phyloP scores from a whole-genome alignment of 2,888 invertebrate species.

The Adelphocoris suturalis region DNA sequence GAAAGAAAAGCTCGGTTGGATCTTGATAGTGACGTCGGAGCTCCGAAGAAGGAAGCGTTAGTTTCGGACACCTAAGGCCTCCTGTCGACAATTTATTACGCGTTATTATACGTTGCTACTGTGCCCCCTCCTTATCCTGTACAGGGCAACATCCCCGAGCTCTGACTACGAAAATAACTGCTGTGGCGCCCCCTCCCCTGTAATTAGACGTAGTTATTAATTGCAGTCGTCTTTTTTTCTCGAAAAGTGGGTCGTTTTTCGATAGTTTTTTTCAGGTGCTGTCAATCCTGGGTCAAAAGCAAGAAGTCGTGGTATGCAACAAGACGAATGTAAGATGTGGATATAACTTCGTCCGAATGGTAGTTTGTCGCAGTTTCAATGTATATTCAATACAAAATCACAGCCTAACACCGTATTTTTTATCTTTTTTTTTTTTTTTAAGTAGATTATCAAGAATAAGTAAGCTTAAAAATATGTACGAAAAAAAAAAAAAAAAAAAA shows the following conservation, averaged over 20 bases:
- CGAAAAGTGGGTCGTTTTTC: constrained; percentile 26
- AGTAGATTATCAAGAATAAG: no score
- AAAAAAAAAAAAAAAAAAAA: background rate
- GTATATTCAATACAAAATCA: background rate
- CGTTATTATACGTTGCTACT: constrained; percentile 73
- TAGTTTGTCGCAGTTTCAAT: background rate
- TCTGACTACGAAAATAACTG: constrained; percentile 53
- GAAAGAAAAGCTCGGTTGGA: constrained; percentile 62
- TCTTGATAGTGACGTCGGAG: constrained; percentile 57
- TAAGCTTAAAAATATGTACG: background rate
- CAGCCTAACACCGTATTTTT: no score
- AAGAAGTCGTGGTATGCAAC: no score
- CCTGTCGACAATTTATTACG: constrained; percentile 72
- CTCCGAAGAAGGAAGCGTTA: constrained; percentile 61
- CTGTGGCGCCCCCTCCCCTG: constrained; percentile 47
- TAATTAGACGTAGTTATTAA: constrained; percentile 60
- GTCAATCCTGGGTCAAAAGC: constrained; percentile 2
- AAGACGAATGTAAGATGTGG: background rate
- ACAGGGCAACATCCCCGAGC: constrained; percentile 33
- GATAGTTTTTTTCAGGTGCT: constrained; percentile 9
- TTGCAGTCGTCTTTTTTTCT: background rate
- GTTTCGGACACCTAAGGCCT: constrained; percentile 67
- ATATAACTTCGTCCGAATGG: background rate
- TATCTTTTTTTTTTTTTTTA: no score
- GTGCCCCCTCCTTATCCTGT: constrained; percentile 26